Conservation (phyloP, 1,140 invertebrate genomes). For the Drosophila melanica region DNA sequence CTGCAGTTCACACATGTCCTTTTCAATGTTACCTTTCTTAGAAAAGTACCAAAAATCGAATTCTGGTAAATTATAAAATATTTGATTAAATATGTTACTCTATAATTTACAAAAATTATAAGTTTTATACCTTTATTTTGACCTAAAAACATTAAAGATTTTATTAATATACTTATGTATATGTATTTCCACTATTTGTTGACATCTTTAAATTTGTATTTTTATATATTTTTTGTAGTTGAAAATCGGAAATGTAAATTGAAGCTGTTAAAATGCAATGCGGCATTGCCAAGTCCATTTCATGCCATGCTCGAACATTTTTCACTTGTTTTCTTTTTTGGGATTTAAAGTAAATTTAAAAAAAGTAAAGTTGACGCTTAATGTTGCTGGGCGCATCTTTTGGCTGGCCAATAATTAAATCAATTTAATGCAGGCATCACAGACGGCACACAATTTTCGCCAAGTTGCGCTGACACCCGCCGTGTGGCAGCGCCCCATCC, state of each 20-base stretch:
- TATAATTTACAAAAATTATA: no score
- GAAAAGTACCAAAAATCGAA: no score
- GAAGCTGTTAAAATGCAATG: no score
- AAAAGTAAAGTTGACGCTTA: slow-evolving; percentile 41
- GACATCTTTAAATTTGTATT: neutral
- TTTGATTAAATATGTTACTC: no score
- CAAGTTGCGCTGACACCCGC: slow-evolving; percentile 13
- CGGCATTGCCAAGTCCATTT: neutral
- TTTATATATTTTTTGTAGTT: neutral
- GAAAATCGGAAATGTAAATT: no score
- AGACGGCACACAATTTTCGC: slow-evolving; percentile 16
- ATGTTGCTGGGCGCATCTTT: slow-evolving; percentile 31
- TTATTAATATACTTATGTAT: no score
- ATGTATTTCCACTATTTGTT: no score
- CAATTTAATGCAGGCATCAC: slow-evolving; percentile 60
- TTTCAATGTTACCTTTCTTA: no score
- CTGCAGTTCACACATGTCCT: neutral
- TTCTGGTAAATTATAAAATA: no score
- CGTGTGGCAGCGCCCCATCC: neutral
- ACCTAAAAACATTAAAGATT: no score
- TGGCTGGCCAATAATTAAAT: slow-evolving; percentile 64
- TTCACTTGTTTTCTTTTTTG: slow-evolving; percentile 19
- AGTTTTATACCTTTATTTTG: no score
- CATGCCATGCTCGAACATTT: slow-evolving; percentile 3
- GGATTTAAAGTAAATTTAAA: slow-evolving; percentile 57